These are phyloP conservation scores for Mesorhabditis sp. DNA, from an alignment of 2,888 invertebrate genomes.

Conservation along the genomic window DNA sequence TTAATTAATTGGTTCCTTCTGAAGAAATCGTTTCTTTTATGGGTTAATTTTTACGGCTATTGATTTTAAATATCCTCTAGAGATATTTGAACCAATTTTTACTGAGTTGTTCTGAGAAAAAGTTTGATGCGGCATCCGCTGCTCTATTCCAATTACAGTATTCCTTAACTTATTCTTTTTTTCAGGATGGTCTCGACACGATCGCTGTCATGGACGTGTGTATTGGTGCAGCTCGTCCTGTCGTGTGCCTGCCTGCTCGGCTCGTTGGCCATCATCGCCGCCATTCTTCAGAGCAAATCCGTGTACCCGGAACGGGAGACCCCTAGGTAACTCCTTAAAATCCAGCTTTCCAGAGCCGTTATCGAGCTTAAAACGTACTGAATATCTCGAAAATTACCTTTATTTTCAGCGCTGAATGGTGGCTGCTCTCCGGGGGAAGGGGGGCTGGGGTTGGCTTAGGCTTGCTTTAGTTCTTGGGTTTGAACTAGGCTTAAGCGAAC, in stretches of 20 bases:
- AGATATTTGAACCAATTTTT: too few relatives aligned
- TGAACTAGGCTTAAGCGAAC: too few relatives aligned
- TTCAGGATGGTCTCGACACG: constrained; percentile 44
- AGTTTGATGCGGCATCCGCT: too few relatives aligned
- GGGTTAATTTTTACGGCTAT: too few relatives aligned
- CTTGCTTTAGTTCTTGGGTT: too few relatives aligned
- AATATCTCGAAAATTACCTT: neutral
- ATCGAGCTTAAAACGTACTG: neutral
- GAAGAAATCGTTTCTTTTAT: too few relatives aligned
- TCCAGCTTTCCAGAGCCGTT: too few relatives aligned
- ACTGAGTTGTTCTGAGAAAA: too few relatives aligned
- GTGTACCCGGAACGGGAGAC: constrained; percentile 30
- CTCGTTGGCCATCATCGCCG: constrained; percentile 43
- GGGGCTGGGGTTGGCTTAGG: too few relatives aligned
- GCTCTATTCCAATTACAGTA: neutral
- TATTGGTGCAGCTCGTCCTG: constrained; percentile 48
- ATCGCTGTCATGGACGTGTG: constrained; percentile 46
- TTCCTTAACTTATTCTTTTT: constrained; percentile 2
- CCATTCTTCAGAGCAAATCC: constrained; percentile 37
- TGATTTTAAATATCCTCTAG: too few relatives aligned
- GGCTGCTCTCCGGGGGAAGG: constrained; percentile 40
- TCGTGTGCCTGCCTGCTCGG: constrained; percentile 45
- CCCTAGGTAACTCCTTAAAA: constrained; percentile 28
- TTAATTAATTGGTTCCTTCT: too few relatives aligned
- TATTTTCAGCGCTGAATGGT: constrained; percentile 38